Evolutionary conservation across 2,888 invertebrate genomes (phyloP).

Genomic region (Melanostoma mellinum): DNA sequence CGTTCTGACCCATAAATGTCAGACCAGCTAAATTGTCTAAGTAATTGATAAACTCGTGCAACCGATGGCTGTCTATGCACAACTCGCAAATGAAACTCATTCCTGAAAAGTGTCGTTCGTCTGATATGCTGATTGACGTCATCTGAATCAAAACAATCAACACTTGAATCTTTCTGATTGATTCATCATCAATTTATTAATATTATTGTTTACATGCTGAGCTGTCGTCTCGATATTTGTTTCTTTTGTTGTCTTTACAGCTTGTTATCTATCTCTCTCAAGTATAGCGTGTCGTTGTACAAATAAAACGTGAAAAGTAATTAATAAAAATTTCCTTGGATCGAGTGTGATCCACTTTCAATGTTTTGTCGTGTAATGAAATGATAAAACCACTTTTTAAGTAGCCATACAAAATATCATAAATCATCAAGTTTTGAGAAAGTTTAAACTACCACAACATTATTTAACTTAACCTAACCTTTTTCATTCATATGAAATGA

Average conservation of each 20-base stretch:
- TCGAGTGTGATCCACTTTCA: no score
- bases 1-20: not conserved
- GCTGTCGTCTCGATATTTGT: slow-evolving; percentile 35
- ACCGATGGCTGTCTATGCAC: not conserved
- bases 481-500: slow-evolving; percentile 6
- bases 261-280: not conserved
- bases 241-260: not conserved
- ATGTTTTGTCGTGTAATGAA: no score
- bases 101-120: not conserved
- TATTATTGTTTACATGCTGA: slow-evolving; percentile 56
- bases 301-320: not conserved
- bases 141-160: slow-evolving; percentile 50
- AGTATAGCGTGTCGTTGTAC: not conserved
- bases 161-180: slow-evolving; percentile 43
- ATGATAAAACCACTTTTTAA: no score
- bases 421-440: no score
- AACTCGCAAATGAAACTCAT: slow-evolving; percentile 15
- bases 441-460: slow-evolving; percentile 4
- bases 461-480: slow-evolving; percentile 4
- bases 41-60: not conserved
- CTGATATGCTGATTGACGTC: slow-evolving; percentile 51
- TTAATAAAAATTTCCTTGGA: no score
- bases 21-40: not conserved
- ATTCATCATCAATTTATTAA: slow-evolving; percentile 63
- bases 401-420: no score